phyloP scores from a whole-genome alignment of 2,113 vertebrate genomes.

The Calyptomena viridis region DNA sequence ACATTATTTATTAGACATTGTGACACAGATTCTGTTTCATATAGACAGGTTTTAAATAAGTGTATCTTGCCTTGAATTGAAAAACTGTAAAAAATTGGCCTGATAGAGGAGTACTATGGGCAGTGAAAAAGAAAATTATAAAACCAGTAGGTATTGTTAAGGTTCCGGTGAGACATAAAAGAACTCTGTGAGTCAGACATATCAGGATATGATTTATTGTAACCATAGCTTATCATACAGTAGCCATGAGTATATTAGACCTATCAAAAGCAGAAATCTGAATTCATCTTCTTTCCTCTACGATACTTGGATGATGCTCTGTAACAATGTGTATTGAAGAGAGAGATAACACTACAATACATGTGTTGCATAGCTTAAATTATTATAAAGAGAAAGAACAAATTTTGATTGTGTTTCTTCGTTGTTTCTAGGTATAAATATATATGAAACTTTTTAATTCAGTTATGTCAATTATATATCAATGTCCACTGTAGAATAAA shows the following conservation, averaged over 20 bases:
- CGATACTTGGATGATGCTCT: not conserved
- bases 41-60: not conserved
- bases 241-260: not conserved
- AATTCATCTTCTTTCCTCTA: not conserved
- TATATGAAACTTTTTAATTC: not conserved
- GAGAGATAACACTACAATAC: not conserved
- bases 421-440: not conserved
- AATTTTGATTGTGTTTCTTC: not conserved
- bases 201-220: not conserved
- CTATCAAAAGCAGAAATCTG: not conserved
- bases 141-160: not conserved
- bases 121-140: not conserved
- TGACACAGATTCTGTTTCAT: not conserved
- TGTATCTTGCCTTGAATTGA: not conserved
- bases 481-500: not conserved
- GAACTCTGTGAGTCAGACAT: not conserved
- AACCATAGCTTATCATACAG: not conserved
- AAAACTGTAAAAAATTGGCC: not conserved
- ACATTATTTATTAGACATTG: not conserved
- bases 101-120: not conserved
- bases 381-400: not conserved
- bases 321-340: not conserved
- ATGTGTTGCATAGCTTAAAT: not conserved
- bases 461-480: not conserved
- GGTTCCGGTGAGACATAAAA: not conserved